These are phyloP conservation scores for Drosophila buzzatii DNA, from an alignment of 2,888 invertebrate genomes.

Conservation along the genomic window DNA sequence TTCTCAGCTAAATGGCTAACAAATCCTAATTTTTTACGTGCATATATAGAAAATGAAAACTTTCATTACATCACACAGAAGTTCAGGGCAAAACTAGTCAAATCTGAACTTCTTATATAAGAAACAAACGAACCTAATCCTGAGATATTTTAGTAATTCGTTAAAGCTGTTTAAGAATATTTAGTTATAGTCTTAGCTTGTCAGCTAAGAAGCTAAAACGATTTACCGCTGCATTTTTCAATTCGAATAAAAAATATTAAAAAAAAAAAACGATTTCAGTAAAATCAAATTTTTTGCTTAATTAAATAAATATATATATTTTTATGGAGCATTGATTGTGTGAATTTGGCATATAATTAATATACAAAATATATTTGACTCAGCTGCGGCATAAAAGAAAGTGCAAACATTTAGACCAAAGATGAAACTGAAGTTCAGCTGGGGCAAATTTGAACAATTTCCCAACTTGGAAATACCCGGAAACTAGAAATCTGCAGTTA, in stretches of 20 bases:
- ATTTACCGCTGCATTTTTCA: neutral
- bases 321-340: no score
- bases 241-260: neutral
- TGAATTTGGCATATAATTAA: no score
- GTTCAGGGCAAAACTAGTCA: neutral
- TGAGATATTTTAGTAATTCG: neutral
- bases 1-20: neutral
- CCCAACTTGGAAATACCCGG: neutral
- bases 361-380: neutral
- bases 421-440: neutral
- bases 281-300: neutral
- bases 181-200: neutral
- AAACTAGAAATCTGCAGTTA: neutral
- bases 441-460: neutral
- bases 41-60: neutral
- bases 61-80: neutral
- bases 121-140: neutral
- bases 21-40: neutral
- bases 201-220: neutral
- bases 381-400: neutral
- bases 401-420: neutral
- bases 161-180: neutral
- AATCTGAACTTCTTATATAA: neutral
- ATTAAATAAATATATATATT: neutral
- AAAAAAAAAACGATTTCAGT: neutral